These are phyloP conservation scores for Scomberomorus guttatus DNA, from an alignment of 2,797 vertebrate species.

Conservation along the genomic window DNA sequence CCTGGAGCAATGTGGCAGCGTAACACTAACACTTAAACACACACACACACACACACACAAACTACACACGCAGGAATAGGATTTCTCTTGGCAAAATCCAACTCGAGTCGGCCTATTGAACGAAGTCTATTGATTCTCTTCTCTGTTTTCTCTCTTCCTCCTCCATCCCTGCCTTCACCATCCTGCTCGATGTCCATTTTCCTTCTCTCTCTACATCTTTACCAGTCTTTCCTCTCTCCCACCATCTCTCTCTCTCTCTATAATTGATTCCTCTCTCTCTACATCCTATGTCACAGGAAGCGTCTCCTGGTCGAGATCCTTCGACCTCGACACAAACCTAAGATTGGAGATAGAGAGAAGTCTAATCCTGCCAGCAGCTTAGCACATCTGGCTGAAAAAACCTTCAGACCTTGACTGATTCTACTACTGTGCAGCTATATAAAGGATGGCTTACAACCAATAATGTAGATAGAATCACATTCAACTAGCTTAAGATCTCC, in stretches of 20 bases:
- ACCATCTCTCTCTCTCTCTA: conserved; percentile 3
- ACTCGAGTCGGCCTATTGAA: conserved; percentile 49
- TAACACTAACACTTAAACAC: neutral
- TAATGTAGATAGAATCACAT: neutral
- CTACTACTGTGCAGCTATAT: neutral
- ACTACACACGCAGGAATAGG: conserved; percentile 30
- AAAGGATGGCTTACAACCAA: neutral
- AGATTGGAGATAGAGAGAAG: conserved; percentile 21
- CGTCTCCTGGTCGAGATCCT: conserved; percentile 22
- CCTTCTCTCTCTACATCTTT: conserved; percentile 21
- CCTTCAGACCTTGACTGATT: conserved; percentile 1
- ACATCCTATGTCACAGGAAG: conserved; percentile 47
- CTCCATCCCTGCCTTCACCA: conserved; percentile 8
- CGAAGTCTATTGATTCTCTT: conserved; percentile 54
- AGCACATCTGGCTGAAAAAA: neutral
- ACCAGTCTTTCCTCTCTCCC: conserved; percentile 8
- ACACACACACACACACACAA: neutral
- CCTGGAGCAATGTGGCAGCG: conserved; percentile 9
- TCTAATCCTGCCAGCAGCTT: conserved; percentile 20
- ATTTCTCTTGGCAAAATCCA: conserved; percentile 31
- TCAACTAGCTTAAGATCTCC: neutral
- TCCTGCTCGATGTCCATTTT: conserved; percentile 32
- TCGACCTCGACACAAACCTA: conserved; percentile 21
- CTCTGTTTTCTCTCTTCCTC: conserved; percentile 30
- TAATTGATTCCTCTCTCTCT: conserved; percentile 60